Evolutionary conservation across 2,797 vertebrate genomes (phyloP).

Genomic region (Peromyscus aztecus): DNA sequence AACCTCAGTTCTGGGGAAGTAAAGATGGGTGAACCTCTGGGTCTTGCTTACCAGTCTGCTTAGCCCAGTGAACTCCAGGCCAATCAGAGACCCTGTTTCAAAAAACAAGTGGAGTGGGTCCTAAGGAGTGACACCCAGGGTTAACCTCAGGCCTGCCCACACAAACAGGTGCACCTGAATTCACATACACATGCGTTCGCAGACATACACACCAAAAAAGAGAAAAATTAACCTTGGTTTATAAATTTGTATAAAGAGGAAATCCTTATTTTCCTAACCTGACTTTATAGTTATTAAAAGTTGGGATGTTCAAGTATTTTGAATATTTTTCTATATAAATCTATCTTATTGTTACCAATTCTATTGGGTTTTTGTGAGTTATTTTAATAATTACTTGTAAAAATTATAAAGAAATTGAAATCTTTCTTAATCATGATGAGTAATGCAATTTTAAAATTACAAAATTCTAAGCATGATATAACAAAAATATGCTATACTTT

Average conservation of each 20-base stretch:
- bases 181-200: neutral
- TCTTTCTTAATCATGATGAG: slow-evolving; percentile 17
- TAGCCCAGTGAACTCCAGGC: neutral
- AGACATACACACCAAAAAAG: neutral
- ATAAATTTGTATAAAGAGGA: slow-evolving; percentile 18
- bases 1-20: neutral
- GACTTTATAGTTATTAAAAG: slow-evolving; percentile 52
- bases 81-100: neutral
- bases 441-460: slow-evolving; percentile 26
- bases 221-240: neutral
- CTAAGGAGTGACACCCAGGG: neutral
- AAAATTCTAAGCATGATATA: slow-evolving; percentile 8
- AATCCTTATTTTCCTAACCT: slow-evolving; percentile 28
- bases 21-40: neutral
- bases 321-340: slow-evolving; percentile 49
- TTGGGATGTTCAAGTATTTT: slow-evolving; percentile 52
- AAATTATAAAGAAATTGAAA: neutral
- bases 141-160: neutral
- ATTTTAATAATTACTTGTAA: slow-evolving; percentile 20
- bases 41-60: neutral
- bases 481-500: slow-evolving; percentile 14
- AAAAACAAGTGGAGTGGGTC: neutral
- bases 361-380: slow-evolving; percentile 5
- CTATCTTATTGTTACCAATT: neutral
- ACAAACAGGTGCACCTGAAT: neutral